Evolutionary conservation across 2,797 vertebrate genomes (phyloP).

Genomic region (Antrozous pallidus): DNA sequence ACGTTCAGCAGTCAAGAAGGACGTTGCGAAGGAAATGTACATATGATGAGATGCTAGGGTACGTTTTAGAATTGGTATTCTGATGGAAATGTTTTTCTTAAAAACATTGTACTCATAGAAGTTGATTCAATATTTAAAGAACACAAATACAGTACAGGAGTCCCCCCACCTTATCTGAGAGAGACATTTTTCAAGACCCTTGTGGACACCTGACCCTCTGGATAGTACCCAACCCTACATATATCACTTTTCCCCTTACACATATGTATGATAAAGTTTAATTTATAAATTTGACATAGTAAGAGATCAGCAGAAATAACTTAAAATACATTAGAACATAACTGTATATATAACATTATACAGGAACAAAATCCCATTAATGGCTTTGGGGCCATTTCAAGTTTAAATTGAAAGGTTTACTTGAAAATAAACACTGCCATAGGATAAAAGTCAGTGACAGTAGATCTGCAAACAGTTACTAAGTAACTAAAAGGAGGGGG

Average conservation of each 20-base stretch:
- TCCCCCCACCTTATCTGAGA: background rate
- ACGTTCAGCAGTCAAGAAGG: background rate
- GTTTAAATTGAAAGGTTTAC: background rate
- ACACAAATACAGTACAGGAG: background rate
- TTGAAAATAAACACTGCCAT: background rate
- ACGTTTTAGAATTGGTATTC: background rate
- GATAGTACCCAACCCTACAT: background rate
- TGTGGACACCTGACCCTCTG: background rate
- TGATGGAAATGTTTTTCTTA: background rate
- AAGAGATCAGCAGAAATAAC: background rate
- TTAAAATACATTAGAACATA: background rate
- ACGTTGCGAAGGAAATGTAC: background rate
- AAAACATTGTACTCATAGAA: background rate
- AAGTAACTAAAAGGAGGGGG: background rate
- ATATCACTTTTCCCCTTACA: background rate
- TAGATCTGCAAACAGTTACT: background rate
- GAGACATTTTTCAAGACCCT: background rate
- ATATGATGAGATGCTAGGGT: background rate
- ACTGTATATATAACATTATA: background rate
- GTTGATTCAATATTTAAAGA: background rate
- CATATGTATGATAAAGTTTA: background rate
- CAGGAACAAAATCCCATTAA: background rate
- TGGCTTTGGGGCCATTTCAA: background rate
- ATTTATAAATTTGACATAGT: background rate
- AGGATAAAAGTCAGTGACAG: background rate